These are phyloP conservation scores for Parnassius orleans DNA, from an alignment of 2,888 invertebrate species.

Conservation along the genomic window DNA sequence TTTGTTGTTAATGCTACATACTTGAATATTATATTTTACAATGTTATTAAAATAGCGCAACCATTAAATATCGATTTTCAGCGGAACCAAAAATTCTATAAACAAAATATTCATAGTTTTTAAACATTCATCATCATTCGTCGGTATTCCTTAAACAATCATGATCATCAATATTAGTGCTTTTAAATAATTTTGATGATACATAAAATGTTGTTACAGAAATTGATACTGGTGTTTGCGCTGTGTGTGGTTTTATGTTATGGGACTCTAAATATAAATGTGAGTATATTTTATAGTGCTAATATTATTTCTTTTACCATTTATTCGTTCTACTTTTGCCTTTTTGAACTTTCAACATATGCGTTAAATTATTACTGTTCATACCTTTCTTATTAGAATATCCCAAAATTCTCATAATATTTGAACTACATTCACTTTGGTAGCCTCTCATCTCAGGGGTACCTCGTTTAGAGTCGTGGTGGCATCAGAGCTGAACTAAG, in stretches of 20 bases:
- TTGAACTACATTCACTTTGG: no score
- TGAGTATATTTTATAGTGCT: slow-evolving; percentile 3
- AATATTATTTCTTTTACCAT: no score
- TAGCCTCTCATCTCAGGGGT: no score
- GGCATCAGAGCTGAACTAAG: no score
- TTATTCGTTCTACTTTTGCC: no score
- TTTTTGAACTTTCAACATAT: no score
- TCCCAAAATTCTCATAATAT: no score
- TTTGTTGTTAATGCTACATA: no score
- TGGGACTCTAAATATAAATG: slow-evolving; percentile 5
- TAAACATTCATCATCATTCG: neutral
- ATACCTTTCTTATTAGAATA: no score
- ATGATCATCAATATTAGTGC: neutral
- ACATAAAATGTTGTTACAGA: slow-evolving; percentile 2
- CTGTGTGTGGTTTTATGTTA: neutral
- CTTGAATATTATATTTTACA: neutral
- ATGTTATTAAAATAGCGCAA: neutral
- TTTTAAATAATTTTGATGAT: neutral
- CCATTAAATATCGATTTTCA: slow-evolving; percentile 8
- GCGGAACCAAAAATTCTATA: slow-evolving; percentile 8
- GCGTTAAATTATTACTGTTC: no score
- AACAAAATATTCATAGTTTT: slow-evolving; percentile 3
- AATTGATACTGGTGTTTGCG: neutral
- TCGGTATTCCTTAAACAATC: neutral
- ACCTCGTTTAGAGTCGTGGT: no score